Evolutionary conservation across 2,113 vertebrate genomes (phyloP).

Genomic region (Genyomyrus donnyi): DNA sequence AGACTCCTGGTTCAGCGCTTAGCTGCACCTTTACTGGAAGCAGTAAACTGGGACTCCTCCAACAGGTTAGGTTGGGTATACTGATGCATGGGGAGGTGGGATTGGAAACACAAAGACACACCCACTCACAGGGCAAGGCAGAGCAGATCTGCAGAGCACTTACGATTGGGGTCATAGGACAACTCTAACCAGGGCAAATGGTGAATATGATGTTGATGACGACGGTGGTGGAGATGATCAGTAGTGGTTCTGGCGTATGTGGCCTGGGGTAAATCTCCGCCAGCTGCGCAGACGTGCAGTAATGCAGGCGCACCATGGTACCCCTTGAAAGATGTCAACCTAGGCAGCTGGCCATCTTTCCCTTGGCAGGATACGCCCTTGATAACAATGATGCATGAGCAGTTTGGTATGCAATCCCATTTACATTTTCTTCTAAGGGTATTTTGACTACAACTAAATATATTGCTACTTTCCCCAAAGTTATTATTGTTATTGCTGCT

Average conservation of each 20-base stretch:
- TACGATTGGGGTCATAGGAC: neutral
- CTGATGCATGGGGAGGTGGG: neutral
- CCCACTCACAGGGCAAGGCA: neutral
- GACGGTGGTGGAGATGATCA: neutral
- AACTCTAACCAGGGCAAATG: neutral
- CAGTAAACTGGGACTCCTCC: neutral
- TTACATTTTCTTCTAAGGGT: neutral
- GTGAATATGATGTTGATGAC: neutral
- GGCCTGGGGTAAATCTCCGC: neutral
- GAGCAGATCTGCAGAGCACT: neutral
- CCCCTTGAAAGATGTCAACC: neutral
- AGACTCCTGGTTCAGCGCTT: neutral
- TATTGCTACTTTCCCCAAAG: neutral
- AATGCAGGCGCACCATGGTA: neutral
- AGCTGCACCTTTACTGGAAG: neutral
- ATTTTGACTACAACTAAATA: neutral
- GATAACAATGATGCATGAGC: neutral
- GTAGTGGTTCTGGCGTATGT: neutral
- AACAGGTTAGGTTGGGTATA: neutral
- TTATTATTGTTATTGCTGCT: no score
- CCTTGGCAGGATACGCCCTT: neutral
- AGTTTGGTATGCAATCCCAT: neutral
- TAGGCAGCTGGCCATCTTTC: neutral
- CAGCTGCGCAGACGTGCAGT: neutral
- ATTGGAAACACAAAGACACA: neutral